Percentiles rank a stretch among this genome's conserved stretches.
These are phyloP conservation scores for Sesamia inferens DNA, from an alignment of 2,888 invertebrate genomes.

Conservation along the genomic window DNA sequence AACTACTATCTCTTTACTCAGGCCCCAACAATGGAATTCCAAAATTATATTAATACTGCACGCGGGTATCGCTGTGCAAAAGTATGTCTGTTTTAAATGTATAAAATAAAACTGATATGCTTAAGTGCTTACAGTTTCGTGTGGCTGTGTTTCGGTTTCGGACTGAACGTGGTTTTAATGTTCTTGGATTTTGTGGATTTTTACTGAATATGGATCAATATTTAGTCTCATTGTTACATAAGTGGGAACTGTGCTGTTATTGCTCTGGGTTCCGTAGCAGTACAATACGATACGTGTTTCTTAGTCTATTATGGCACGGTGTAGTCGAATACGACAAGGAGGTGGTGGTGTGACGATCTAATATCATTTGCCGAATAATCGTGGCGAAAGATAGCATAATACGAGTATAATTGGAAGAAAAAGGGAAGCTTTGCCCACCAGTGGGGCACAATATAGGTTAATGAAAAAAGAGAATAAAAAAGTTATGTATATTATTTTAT, in stretches of 20 bases:
- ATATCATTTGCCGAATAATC: neutral
- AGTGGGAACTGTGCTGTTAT: neutral
- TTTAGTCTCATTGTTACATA: neutral
- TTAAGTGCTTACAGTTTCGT: neutral
- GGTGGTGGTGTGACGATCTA: neutral
- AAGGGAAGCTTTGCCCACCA: neutral
- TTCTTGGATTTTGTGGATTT: slow-evolving; percentile 6
- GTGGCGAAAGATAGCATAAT: neutral
- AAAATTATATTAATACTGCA: slow-evolving; percentile 73
- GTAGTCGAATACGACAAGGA: neutral
- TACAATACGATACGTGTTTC: neutral
- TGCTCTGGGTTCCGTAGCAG: neutral
- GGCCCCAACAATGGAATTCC: slow-evolving; percentile 73
- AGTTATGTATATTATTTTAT: neutral
- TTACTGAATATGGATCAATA: neutral
- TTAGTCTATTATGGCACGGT: neutral
- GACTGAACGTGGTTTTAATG: neutral
- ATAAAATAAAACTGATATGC: slow-evolving; percentile 19
- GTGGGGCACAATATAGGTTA: neutral
- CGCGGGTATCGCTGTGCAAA: slow-evolving; percentile 57
- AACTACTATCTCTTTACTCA: slow-evolving; percentile 66
- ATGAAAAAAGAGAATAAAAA: no score
- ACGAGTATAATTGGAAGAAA: no score
- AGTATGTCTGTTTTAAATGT: slow-evolving; percentile 44
- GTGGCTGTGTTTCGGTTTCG: slow-evolving; percentile 11